phyloP scores from a whole-genome alignment of 2,113 vertebrate species.

The Gallinago media region DNA sequence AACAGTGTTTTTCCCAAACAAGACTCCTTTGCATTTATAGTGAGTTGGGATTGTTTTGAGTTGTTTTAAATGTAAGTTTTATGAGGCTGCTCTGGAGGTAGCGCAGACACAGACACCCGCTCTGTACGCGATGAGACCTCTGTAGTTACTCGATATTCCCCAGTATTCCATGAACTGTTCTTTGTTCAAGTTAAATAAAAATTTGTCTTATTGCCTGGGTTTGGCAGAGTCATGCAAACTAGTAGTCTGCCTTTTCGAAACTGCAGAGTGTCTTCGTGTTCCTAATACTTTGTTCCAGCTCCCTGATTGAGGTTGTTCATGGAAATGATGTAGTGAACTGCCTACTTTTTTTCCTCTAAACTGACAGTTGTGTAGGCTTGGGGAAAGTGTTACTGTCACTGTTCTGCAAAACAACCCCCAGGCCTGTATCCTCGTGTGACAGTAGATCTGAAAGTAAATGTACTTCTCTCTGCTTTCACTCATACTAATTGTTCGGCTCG shows the following conservation, averaged over 20 bases:
- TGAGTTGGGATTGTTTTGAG: background rate
- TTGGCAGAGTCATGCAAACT: background rate
- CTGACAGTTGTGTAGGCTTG: conserved; percentile 71
- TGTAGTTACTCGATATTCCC: background rate
- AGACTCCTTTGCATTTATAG: background rate
- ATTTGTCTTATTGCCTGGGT: background rate
- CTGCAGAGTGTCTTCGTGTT: conserved; percentile 3
- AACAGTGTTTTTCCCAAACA: background rate
- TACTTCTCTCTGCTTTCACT: conserved; percentile 49
- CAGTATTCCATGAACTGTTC: background rate
- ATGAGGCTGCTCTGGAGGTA: background rate
- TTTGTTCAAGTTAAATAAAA: background rate
- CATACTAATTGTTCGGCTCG: conserved; percentile 53
- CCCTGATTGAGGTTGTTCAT: conserved; percentile 38
- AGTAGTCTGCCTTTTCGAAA: conserved; percentile 22
- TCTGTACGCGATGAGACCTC: background rate
- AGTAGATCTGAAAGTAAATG: conserved; percentile 36
- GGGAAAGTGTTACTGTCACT: conserved; percentile 64
- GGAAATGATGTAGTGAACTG: conserved; percentile 56
- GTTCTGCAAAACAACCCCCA: conserved; percentile 57
- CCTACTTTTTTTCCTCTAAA: conserved; percentile 45
- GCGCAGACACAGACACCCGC: background rate
- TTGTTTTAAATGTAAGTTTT: background rate
- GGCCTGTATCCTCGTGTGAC: conserved; percentile 44
- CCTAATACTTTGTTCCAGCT: conserved; percentile 27